Evolutionary conservation across 2,888 invertebrate genomes (phyloP).

Genomic region (Drosophila siamana): DNA sequence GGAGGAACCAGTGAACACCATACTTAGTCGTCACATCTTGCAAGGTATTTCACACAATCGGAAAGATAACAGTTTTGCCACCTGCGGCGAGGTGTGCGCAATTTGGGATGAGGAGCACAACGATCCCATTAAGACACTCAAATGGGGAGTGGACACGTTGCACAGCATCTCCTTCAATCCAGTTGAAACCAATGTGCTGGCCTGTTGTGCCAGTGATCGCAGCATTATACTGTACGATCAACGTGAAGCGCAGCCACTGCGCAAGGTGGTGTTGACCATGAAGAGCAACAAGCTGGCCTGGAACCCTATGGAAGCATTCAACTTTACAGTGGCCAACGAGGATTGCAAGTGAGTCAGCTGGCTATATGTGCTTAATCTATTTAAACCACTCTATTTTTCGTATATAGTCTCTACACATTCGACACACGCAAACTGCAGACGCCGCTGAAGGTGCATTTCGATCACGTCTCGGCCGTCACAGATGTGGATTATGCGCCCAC

Average conservation of each 20-base stretch:
- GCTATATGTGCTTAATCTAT: not conserved
- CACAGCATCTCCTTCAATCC: slow-evolving; percentile 96
- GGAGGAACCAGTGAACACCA: slow-evolving; percentile 90
- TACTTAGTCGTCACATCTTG: slow-evolving; percentile 90
- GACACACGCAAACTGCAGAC: slow-evolving; percentile 94
- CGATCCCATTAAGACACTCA: slow-evolving; percentile 93
- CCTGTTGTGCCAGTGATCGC: slow-evolving; percentile 96
- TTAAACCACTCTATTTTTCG: not conserved
- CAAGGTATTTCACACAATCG: slow-evolving; percentile 94
- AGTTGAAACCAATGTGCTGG: slow-evolving; percentile 89
- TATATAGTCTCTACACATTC: slow-evolving; percentile 95
- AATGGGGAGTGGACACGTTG: slow-evolving; percentile 97
- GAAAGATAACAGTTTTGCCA: slow-evolving; percentile 92
- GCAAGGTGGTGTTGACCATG: slow-evolving; percentile 95
- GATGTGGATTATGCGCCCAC: slow-evolving; percentile 99
- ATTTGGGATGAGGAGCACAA: slow-evolving; percentile 96
- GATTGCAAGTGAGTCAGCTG: slow-evolving; percentile 95
- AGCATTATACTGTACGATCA: slow-evolving; percentile 98
- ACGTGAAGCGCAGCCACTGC: slow-evolving; percentile 93
- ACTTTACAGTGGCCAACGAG: slow-evolving; percentile 98
- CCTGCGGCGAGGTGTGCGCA: slow-evolving; percentile 97
- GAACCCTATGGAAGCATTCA: slow-evolving; percentile 99
- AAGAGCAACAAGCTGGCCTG: slow-evolving; percentile 96
- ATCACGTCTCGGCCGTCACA: slow-evolving; percentile 97
- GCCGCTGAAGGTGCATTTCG: slow-evolving; percentile 95